These are phyloP conservation scores for Octomys mimax DNA, from an alignment of 2,797 vertebrate species.

Conservation along the genomic window DNA sequence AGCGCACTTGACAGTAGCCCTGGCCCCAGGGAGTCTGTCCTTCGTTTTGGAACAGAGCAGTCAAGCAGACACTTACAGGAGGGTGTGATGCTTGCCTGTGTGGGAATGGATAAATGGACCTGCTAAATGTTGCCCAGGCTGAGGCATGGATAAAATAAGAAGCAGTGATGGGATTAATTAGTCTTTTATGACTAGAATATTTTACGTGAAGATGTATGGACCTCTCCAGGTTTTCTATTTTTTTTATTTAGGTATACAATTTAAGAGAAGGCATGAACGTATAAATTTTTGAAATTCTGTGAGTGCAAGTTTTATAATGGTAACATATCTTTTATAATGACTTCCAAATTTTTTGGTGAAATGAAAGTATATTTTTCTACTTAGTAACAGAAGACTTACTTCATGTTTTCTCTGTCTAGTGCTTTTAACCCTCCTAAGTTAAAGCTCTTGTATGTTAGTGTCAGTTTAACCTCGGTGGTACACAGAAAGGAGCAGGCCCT, in stretches of 20 bases:
- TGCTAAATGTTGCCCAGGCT: not conserved
- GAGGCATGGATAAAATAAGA: not conserved
- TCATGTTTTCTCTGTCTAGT: not conserved
- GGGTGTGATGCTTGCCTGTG: not conserved
- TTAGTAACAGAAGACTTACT: slow-evolving; percentile 8
- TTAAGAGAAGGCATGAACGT: slow-evolving; percentile 59
- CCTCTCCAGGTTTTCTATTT: slow-evolving; percentile 6
- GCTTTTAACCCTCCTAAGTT: slow-evolving; percentile 2
- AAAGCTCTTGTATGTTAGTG: not conserved
- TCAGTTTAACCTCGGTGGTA: not conserved
- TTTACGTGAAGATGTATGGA: not conserved
- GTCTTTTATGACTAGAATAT: not conserved
- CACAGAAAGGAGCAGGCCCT: not conserved
- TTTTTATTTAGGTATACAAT: slow-evolving; percentile 15
- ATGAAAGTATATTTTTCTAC: not conserved
- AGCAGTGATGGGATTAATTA: not conserved
- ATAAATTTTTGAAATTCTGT: slow-evolving; percentile 58
- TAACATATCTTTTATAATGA: slow-evolving; percentile 10
- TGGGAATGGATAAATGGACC: not conserved
- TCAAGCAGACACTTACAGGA: not conserved
- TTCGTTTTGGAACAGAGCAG: not conserved
- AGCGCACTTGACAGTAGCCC: not conserved
- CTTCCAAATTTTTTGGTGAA: slow-evolving; percentile 25
- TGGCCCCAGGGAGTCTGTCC: not conserved
- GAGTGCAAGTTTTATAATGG: slow-evolving; percentile 1